Conservation (phyloP, 2,888 invertebrate species). For the Sclerodermus sp. region DNA sequence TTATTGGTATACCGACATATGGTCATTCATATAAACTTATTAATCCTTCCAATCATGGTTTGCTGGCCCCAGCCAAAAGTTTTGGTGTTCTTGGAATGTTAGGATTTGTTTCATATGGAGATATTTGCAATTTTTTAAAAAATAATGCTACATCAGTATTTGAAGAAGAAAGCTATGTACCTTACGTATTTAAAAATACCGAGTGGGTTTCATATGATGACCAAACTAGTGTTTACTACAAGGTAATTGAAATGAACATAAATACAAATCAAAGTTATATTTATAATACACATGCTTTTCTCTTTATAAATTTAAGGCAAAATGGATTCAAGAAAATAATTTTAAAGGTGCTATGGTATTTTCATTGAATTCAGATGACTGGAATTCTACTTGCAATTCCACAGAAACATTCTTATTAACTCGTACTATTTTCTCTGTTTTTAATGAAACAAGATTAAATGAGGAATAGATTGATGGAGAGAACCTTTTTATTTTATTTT, state of each 20-base stretch:
- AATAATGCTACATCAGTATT: slow-evolving; percentile 63
- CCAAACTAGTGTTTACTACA: slow-evolving; percentile 63
- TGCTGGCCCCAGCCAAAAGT: slow-evolving; percentile 73
- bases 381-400: slow-evolving; percentile 62
- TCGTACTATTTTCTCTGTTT: slow-evolving; percentile 33
- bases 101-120: slow-evolving; percentile 74
- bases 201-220: slow-evolving; percentile 88
- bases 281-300: background rate
- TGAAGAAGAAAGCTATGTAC: slow-evolving; percentile 73
- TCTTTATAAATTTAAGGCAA: slow-evolving; percentile 55
- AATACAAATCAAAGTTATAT: background rate
- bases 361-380: slow-evolving; percentile 81
- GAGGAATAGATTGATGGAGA: too few relatives aligned
- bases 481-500: too few relatives aligned
- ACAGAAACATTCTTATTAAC: slow-evolving; percentile 57
- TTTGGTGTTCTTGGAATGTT: slow-evolving; percentile 67
- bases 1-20: slow-evolving; percentile 86
- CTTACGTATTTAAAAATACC: slow-evolving; percentile 69
- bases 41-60: slow-evolving; percentile 67
- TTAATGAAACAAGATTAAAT: too few relatives aligned
- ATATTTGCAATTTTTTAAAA: slow-evolving; percentile 69
- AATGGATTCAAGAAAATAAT: slow-evolving; percentile 65
- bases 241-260: slow-evolving; percentile 15
- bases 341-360: slow-evolving; percentile 84
- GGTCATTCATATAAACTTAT: slow-evolving; percentile 71